Evolutionary conservation across 2,888 invertebrate species (phyloP).

Genomic region (Polia nebulosa): DNA sequence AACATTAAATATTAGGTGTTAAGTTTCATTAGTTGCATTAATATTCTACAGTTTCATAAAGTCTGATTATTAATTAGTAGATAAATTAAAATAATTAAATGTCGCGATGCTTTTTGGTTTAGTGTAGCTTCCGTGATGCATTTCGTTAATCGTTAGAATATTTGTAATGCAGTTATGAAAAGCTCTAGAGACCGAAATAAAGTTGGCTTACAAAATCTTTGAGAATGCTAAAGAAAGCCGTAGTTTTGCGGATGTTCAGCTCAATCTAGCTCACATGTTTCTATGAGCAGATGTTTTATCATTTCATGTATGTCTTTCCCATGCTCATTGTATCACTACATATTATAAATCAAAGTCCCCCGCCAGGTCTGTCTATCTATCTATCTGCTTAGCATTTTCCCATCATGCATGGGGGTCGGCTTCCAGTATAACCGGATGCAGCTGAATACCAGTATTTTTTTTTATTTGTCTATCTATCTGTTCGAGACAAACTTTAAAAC

Average conservation of each 20-base stretch:
- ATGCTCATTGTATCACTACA: neutral
- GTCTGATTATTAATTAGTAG: constrained; percentile 17
- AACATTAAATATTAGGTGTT: constrained; percentile 21
- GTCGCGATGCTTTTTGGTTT: constrained; percentile 20
- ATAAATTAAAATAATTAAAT: constrained; percentile 17
- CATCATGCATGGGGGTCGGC: too few species aligned
- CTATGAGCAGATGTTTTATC: neutral
- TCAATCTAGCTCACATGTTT: neutral
- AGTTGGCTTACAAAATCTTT: neutral
- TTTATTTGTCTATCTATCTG: too few species aligned
- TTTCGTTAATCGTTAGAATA: constrained; percentile 23
- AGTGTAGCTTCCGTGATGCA: constrained; percentile 24
- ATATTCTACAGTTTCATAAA: constrained; percentile 20
- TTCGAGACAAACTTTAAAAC: too few species aligned
- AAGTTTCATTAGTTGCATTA: constrained; percentile 15
- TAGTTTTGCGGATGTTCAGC: neutral
- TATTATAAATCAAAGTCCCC: too few species aligned
- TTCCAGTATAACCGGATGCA: too few species aligned
- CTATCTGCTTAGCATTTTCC: too few species aligned
- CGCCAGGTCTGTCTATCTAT: too few species aligned
- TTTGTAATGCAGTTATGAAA: constrained; percentile 28
- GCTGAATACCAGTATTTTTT: too few species aligned
- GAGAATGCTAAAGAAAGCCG: neutral
- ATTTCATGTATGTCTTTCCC: neutral
- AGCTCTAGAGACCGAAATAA: neutral